These are phyloP conservation scores for Leptothorax acervorum DNA, from an alignment of 2,888 invertebrate genomes.

Conservation along the genomic window DNA sequence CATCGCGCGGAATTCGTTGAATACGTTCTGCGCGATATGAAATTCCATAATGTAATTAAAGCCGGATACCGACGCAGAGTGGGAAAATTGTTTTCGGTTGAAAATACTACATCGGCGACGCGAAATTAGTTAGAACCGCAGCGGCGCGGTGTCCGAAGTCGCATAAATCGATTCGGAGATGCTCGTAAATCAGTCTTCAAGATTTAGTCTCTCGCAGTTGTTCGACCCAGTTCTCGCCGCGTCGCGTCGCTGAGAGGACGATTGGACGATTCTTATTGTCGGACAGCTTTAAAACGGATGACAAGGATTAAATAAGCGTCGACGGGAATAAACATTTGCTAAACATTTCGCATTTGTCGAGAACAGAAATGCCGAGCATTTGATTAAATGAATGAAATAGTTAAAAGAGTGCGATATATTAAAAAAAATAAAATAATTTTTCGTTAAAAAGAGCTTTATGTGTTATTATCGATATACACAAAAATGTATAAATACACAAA, in stretches of 20 bases:
- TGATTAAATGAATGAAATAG: slow-evolving; percentile 11
- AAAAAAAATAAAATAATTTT: slow-evolving; percentile 8
- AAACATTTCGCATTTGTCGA: slow-evolving; percentile 15
- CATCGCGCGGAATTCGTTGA: slow-evolving; percentile 33
- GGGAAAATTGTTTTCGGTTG: slow-evolving; percentile 45
- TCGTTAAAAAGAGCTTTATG: slow-evolving; percentile 5
- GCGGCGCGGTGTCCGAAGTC: slow-evolving; percentile 25
- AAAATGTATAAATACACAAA: not conserved
- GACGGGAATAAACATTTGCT: not conserved
- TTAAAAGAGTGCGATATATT: not conserved
- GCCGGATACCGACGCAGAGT: slow-evolving; percentile 26
- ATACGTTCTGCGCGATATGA: slow-evolving; percentile 36
- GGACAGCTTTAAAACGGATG: slow-evolving; percentile 14
- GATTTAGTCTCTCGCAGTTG: slow-evolving; percentile 42
- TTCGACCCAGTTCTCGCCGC: slow-evolving; percentile 69
- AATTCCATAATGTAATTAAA: slow-evolving; percentile 54
- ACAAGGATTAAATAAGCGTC: slow-evolving; percentile 20
- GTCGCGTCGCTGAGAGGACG: slow-evolving; percentile 60
- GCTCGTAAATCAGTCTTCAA: slow-evolving; percentile 49
- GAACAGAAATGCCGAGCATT: not conserved
- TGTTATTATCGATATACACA: not conserved
- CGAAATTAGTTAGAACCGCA: slow-evolving; percentile 49
- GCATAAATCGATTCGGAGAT: slow-evolving; percentile 48
- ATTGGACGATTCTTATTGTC: slow-evolving; percentile 53
- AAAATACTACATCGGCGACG: slow-evolving; percentile 32